Evolutionary conservation across 2,113 vertebrate genomes (phyloP).

Genomic region (Phalacrocorax aristotelis): DNA sequence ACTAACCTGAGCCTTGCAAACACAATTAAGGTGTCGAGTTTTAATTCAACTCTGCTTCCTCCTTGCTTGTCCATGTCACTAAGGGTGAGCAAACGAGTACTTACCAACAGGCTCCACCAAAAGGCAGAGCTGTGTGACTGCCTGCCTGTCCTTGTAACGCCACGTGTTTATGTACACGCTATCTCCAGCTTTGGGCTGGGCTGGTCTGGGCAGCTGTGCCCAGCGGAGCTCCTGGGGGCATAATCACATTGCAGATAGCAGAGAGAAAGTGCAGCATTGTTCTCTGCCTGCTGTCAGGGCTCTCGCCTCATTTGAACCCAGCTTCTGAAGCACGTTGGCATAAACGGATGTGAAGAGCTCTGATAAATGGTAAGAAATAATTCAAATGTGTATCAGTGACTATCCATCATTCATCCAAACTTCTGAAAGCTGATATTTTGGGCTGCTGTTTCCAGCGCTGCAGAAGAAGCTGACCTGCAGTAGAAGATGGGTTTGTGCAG

Average conservation of each 20-base stretch:
- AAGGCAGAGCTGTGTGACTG: not conserved
- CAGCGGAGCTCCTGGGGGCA: not conserved
- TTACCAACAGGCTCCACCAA: not conserved
- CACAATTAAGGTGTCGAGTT: not conserved
- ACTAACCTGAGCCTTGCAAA: not conserved
- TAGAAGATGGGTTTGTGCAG: not conserved
- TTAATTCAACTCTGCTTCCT: not conserved
- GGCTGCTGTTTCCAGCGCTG: not conserved
- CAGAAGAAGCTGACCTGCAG: not conserved
- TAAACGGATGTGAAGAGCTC: not conserved
- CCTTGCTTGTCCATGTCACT: not conserved
- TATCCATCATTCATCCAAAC: not conserved
- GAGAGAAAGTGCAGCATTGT: not conserved
- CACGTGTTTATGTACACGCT: not conserved
- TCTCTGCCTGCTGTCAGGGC: not conserved
- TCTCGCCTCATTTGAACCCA: not conserved
- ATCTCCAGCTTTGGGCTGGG: not conserved
- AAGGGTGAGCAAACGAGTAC: not conserved
- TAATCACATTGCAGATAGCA: not conserved
- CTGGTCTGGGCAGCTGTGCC: conserved; percentile 18
- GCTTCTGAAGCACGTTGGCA: not conserved
- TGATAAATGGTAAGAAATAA: not conserved
- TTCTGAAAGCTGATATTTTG: not conserved
- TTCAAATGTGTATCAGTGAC: accelerated
- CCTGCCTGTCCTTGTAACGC: not conserved